Conservation (phyloP, 1,140 invertebrate species). For the Bombus waltoni region DNA sequence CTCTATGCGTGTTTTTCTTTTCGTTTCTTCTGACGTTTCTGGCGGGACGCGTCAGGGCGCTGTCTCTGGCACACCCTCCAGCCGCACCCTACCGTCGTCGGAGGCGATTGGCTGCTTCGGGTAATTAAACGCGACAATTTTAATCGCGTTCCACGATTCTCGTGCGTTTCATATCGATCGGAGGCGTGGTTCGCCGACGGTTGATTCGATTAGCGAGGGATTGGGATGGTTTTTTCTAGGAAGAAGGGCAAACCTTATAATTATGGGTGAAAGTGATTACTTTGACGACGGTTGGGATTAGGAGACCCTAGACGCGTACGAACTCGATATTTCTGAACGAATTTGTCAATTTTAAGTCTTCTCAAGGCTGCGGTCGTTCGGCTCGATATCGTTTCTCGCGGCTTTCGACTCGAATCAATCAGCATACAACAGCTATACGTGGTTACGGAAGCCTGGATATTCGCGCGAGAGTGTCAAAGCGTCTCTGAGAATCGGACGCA, state of each 20-base stretch:
- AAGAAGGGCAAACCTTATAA: too few species aligned
- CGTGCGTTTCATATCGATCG: constrained; percentile 40
- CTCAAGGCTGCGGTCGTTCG: too few species aligned
- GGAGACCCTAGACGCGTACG: background rate
- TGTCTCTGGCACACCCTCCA: constrained; percentile 61
- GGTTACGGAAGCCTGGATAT: too few species aligned
- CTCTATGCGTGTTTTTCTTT: background rate
- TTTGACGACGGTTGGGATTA: background rate
- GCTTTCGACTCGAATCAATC: too few species aligned
- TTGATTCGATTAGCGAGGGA: background rate
- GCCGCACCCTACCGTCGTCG: constrained; percentile 65
- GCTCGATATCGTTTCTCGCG: too few species aligned
- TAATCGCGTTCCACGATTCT: constrained; percentile 22
- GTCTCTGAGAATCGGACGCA: too few species aligned
- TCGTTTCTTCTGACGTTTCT: background rate
- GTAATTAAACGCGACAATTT: constrained; percentile 58
- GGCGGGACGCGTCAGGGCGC: constrained; percentile 44
- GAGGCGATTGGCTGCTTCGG: constrained; percentile 13
- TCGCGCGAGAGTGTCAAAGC: too few species aligned
- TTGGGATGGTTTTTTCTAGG: background rate
- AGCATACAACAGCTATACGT: too few species aligned
- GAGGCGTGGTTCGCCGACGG: background rate
- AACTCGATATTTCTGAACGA: background rate
- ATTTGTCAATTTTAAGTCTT: background rate
- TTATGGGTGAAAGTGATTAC: background rate